phyloP scores from a whole-genome alignment of 2,888 invertebrate species.

The Morpho deidamia region DNA sequence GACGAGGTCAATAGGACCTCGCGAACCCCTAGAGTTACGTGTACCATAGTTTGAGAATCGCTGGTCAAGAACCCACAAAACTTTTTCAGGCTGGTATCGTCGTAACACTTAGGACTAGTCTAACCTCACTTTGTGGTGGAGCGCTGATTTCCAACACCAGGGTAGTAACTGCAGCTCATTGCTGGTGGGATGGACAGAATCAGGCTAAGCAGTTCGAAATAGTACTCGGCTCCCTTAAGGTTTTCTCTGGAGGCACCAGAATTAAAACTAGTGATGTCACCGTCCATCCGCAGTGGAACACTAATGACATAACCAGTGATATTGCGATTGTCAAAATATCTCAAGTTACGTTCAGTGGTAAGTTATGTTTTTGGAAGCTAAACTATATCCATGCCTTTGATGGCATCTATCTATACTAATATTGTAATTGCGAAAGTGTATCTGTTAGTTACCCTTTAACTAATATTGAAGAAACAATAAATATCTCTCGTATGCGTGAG shows the following conservation, averaged over 20 bases:
- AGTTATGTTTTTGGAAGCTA: too few relatives aligned
- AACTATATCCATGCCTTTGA: too few relatives aligned
- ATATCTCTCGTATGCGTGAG: too few relatives aligned
- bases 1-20: too few relatives aligned
- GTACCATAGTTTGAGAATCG: too few relatives aligned
- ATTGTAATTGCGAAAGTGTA: too few relatives aligned
- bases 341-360: slow-evolving; percentile 43
- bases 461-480: too few relatives aligned
- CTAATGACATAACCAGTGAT: slow-evolving; percentile 40
- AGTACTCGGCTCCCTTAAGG: slow-evolving; percentile 54
- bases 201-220: slow-evolving; percentile 50
- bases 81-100: slow-evolving; percentile 52
- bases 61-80: too few relatives aligned
- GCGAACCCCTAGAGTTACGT: too few relatives aligned
- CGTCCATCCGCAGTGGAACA: slow-evolving; percentile 51
- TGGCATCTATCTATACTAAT: too few relatives aligned
- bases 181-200: slow-evolving; percentile 60
- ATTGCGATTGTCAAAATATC: slow-evolving; percentile 51
- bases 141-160: slow-evolving; percentile 50
- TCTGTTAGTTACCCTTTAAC: too few relatives aligned
- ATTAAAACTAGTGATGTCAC: slow-evolving; percentile 40
- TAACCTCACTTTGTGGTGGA: slow-evolving; percentile 59
- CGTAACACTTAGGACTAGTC: slow-evolving; percentile 42
- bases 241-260: slow-evolving; percentile 61
- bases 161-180: slow-evolving; percentile 62